Conservation (phyloP, 2,797 vertebrate genomes). For the Xenops minutus region DNA sequence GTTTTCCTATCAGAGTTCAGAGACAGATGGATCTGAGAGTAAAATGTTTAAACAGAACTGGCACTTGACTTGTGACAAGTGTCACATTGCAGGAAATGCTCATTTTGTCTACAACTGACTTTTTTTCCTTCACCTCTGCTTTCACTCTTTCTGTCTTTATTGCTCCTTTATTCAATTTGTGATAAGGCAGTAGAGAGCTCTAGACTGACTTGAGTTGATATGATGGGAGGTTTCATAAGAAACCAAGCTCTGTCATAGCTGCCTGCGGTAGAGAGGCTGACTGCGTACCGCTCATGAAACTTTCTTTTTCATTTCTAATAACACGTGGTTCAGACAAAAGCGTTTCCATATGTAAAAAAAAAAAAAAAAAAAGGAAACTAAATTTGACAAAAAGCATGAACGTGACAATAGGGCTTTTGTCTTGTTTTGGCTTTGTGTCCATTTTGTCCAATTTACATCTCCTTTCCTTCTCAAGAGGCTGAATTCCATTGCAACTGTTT, state of each 20-base stretch:
- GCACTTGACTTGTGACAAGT: neutral
- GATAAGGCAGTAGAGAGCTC: neutral
- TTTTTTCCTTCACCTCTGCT: neutral
- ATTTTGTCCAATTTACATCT: neutral
- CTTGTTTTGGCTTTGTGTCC: neutral
- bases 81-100: neutral
- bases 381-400: slow-evolving; percentile 22
- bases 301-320: neutral
- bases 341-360: slow-evolving; percentile 12
- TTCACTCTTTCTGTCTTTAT: neutral
- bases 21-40: neutral
- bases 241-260: neutral
- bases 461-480: neutral
- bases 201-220: neutral
- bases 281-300: neutral
- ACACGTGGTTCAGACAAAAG: neutral
- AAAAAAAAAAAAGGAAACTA: slow-evolving; percentile 1
- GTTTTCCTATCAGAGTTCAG: neutral
- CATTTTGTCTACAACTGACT: neutral
- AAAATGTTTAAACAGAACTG: neutral
- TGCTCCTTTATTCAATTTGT: neutral
- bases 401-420: neutral
- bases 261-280: neutral
- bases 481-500: slow-evolving; percentile 40
- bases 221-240: neutral